Evolutionary conservation across 2,113 vertebrate genomes (phyloP).

Genomic region (Passerina amoena): DNA sequence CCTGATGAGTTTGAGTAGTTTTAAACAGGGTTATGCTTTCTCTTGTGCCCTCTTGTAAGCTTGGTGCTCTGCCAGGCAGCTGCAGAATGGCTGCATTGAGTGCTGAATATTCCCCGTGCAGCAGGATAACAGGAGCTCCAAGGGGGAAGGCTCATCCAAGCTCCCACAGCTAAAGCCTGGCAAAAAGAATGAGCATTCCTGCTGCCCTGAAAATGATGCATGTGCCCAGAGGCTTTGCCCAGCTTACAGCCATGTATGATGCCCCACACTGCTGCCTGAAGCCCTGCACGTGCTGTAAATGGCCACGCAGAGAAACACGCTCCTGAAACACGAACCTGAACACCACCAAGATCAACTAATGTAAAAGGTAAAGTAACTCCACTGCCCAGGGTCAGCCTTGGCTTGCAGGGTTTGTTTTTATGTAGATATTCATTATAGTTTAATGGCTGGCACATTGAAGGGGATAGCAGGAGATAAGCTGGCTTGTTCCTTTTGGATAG

Average conservation of each 20-base stretch:
- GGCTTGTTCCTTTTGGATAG: background rate
- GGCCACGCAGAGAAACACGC: background rate
- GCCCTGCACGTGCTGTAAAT: background rate
- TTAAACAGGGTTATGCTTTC: background rate
- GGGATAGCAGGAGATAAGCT: background rate
- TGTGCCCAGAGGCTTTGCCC: background rate
- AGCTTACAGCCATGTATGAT: background rate
- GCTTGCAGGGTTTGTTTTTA: background rate
- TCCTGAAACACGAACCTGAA: background rate
- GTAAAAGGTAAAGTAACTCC: background rate
- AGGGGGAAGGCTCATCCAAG: background rate
- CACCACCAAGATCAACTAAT: background rate
- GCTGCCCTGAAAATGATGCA: constrained; percentile 16
- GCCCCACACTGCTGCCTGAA: background rate
- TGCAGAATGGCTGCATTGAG: background rate
- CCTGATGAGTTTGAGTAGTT: background rate
- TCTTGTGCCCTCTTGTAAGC: background rate
- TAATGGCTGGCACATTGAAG: background rate
- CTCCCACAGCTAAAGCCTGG: background rate
- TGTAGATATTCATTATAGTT: background rate
- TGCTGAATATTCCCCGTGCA: background rate
- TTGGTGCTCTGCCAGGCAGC: constrained; percentile 14
- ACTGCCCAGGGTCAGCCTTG: background rate
- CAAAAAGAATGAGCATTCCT: background rate
- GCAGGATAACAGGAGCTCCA: background rate